These are phyloP conservation scores for Euwallacea similis DNA, from an alignment of 1,140 invertebrate genomes.

Conservation along the genomic window DNA sequence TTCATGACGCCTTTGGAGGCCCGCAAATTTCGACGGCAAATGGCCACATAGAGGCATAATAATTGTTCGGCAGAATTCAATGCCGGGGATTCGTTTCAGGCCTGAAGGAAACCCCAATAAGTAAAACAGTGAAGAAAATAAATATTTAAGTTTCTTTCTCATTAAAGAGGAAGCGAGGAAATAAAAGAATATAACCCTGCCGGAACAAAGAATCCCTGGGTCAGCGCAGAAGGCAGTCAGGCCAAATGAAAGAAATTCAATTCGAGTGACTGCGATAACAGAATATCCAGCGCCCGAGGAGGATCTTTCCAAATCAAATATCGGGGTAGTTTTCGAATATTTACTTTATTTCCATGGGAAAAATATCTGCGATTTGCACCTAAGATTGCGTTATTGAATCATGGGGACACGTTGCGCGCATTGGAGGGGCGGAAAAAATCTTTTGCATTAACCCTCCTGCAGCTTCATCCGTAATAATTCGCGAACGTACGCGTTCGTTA, in stretches of 20 bases:
- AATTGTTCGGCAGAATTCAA: too few relatives aligned
- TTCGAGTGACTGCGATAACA: slow-evolving; percentile 29
- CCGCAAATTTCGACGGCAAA: too few relatives aligned
- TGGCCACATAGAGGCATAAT: too few relatives aligned
- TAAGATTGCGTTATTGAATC: too few relatives aligned
- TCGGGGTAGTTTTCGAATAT: slow-evolving; percentile 22
- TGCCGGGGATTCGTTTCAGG: too few relatives aligned
- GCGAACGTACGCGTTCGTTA: too few relatives aligned
- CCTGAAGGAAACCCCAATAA: background rate
- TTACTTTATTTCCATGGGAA: slow-evolving; percentile 9
- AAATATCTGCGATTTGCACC: too few relatives aligned
- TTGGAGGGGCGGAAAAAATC: too few relatives aligned
- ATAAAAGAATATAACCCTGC: slow-evolving; percentile 21
- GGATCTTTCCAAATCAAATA: slow-evolving; percentile 27
- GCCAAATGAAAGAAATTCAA: slow-evolving; percentile 30
- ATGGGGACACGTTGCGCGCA: too few relatives aligned
- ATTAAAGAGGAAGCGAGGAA: slow-evolving; percentile 21
- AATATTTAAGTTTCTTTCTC: slow-evolving; percentile 20
- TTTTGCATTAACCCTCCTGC: too few relatives aligned
- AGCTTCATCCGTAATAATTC: too few relatives aligned
- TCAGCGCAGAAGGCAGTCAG: slow-evolving; percentile 17
- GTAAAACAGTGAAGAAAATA: background rate
- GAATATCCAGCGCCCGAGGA: slow-evolving; percentile 24
- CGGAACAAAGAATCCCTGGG: slow-evolving; percentile 25
- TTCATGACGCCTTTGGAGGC: background rate